Base-by-base conservation (phyloP, 2,797 vertebrate genomes). In the Coreius guichenoti region DNA sequence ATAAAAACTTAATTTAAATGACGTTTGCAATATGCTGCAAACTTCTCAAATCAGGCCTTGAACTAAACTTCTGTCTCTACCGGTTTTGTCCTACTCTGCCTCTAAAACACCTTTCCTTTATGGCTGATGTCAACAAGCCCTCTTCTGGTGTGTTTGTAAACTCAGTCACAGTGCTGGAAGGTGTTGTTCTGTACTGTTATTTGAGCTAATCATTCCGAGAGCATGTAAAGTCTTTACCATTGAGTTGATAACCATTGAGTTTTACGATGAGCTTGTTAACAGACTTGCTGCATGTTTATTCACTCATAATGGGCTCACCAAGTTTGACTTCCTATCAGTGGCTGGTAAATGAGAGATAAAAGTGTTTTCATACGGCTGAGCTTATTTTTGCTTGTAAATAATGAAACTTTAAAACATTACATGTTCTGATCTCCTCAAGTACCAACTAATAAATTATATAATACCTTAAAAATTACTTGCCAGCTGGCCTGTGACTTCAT, bases 21-120 rank as follows among this genome's bases (percentile, higher is more conserved):
- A 73, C 45, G 29, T 63, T 63, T 29, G 2, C 12, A 3, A 29
- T 70, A 16, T 72, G 13, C 13, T 8, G 13, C 23, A 45, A 70
- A 70, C 39, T 45, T 73, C 45, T 8, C 70, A 73, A 21, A 49
- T 31, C 4, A 9, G 26, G 26, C n/a, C n/a, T 45, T 4, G 3
- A 72, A 45, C 7, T 5, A 19, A 74, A 51, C 21, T 12, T 74
- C 91, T 92, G 89, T 90, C 75, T 88, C 88, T 89, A 86, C 29
- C 93, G 93, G 91, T 91, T 82, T 89, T 95, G 93, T 94, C 94
- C 95, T 26, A 91, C 93, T 90, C 92, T 94, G 93, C 16, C 31
- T 68, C 16, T 33, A 21, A 61, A 23, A 68, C 33, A 21, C 5
- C 17, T 69, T 36, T 36, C 26, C 19, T 39, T 69, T 5, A 39